These are phyloP conservation scores for Xyliphius kryptos DNA, from an alignment of 2,113 vertebrate genomes.

Conservation along the genomic window DNA sequence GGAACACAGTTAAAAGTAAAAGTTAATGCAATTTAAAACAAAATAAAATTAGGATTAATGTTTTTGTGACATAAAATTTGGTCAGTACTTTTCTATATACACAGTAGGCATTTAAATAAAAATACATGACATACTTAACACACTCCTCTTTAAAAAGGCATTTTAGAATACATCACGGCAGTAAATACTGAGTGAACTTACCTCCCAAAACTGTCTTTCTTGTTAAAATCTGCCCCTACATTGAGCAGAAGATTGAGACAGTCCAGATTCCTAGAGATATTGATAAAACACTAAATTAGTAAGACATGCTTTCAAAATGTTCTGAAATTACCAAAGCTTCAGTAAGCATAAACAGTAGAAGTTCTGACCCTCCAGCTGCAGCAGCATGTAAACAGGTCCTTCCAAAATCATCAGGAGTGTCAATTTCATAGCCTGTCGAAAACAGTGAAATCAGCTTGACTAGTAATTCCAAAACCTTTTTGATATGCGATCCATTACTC, in stretches of 20 bases:
- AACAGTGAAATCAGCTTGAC: conserved; percentile 15
- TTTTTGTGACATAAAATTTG: too few relatives aligned
- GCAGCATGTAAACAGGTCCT: conserved; percentile 98
- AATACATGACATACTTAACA: too few relatives aligned
- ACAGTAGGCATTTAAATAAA: too few relatives aligned
- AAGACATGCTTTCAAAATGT: background rate
- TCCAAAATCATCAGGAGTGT: conserved; percentile 95
- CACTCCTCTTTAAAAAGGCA: too few relatives aligned
- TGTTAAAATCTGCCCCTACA: conserved; percentile 93
- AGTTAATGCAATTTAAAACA: background rate
- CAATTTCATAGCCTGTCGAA: conserved; percentile 84
- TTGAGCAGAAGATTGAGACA: conserved; percentile 97
- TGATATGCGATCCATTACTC: too few relatives aligned
- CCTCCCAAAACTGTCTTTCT: conserved; percentile 97
- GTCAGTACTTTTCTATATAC: too few relatives aligned
- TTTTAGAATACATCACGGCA: too few relatives aligned
- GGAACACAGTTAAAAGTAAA: background rate
- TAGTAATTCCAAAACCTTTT: too few relatives aligned
- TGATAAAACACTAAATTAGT: background rate
- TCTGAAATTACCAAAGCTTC: background rate
- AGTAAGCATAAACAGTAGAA: background rate
- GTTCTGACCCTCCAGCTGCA: conserved; percentile 93
- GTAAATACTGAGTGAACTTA: conserved; percentile 49
- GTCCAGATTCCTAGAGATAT: conserved; percentile 87
- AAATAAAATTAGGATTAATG: conserved; percentile 24